Percentiles rank a stretch among this genome's conserved stretches.
Evolutionary conservation across 1,140 invertebrate species (phyloP).

Genomic region (Brachionus paranguensis): DNA sequence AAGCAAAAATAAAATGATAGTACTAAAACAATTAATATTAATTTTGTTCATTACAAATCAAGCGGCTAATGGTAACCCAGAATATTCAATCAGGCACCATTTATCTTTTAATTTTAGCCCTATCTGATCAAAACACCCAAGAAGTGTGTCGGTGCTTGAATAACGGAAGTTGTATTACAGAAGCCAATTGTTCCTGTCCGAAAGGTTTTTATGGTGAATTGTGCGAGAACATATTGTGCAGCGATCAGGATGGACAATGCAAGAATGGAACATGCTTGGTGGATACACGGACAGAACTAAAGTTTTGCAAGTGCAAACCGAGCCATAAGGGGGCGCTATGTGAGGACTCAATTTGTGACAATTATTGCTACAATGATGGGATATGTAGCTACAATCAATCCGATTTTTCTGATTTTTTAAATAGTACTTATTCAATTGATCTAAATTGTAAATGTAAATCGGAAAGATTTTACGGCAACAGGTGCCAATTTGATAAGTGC

Average conservation of each 20-base stretch:
- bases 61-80: neutral
- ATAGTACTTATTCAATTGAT: neutral
- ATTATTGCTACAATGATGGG: constrained; percentile 26
- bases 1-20: neutral
- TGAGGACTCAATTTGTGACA: neutral
- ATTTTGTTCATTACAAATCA: neutral
- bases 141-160: neutral
- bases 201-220: neutral
- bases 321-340: neutral
- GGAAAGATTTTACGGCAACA: neutral
- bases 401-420: neutral
- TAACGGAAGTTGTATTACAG: neutral
- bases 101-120: neutral
- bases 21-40: neutral
- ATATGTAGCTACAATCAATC: neutral
- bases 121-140: neutral
- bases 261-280: neutral
- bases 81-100: neutral
- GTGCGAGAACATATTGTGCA: neutral
- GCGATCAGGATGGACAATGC: neutral
- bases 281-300: neutral
- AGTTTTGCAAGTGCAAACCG: neutral
- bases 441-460: constrained; percentile 10
- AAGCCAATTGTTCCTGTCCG: neutral
- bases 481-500: constrained; percentile 35